phyloP scores from a whole-genome alignment of 2,888 invertebrate genomes.

The Scaptodrosophila latifasciaeformis region DNA sequence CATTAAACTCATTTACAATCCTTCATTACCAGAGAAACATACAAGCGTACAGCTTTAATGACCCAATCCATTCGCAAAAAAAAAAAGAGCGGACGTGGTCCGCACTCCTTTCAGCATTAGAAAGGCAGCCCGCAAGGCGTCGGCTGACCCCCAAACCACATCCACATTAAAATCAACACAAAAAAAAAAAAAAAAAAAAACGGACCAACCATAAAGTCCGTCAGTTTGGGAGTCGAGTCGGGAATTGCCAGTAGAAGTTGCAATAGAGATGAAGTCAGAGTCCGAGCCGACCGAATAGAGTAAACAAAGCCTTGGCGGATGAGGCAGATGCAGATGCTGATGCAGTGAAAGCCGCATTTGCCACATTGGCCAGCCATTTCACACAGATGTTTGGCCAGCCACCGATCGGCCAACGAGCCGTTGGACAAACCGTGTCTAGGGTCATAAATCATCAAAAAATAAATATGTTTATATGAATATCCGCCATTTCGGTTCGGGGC shows the following conservation, averaged over 20 bases:
- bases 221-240: not conserved
- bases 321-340: conserved; percentile 5
- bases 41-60: conserved; percentile 43
- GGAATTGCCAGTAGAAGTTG: conserved; percentile 22
- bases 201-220: conserved; percentile 21
- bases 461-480: conserved; percentile 18
- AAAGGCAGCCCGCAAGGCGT: conserved; percentile 62
- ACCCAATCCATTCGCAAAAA: conserved; percentile 39
- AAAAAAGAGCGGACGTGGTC: not conserved
- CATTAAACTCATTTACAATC: conserved; percentile 59
- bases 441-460: conserved; percentile 55
- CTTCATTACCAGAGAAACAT: conserved; percentile 46
- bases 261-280: too few relatives aligned
- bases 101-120: conserved; percentile 54
- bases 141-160: conserved; percentile 58
- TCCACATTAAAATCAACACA: conserved; percentile 16
- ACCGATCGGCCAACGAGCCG: conserved; percentile 41
- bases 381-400: conserved; percentile 60
- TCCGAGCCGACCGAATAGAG: conserved; percentile 21
- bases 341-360: conserved; percentile 52
- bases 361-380: conserved; percentile 49
- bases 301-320: conserved; percentile 40
- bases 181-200: conserved; percentile 10
- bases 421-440: conserved; percentile 24
- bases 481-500: conserved; percentile 25